Conservation (phyloP, 2,888 invertebrate species). For the Petrolisthes cinctipes region DNA sequence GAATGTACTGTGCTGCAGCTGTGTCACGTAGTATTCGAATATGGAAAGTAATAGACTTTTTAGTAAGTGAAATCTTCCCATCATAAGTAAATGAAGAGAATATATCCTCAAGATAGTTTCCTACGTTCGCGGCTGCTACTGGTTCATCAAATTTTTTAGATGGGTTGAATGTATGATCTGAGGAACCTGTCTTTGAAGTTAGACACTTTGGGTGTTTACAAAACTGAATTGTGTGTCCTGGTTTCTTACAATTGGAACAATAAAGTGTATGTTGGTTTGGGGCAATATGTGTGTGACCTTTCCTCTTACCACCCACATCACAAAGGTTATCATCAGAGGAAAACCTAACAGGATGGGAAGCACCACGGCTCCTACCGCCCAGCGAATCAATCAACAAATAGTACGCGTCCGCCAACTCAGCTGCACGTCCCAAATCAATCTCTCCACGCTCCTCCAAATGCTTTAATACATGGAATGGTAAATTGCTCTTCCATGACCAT, state of each 20-base stretch:
- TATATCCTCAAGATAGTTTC: not conserved
- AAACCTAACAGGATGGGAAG: not conserved
- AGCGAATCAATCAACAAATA: not conserved
- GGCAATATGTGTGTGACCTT: not conserved
- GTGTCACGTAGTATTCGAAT: conserved; percentile 11
- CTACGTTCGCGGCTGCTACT: conserved; percentile 3
- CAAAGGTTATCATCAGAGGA: not conserved
- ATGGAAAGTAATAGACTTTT: not conserved
- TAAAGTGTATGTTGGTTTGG: not conserved
- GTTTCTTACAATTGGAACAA: conserved; percentile 8
- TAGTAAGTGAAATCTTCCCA: not conserved
- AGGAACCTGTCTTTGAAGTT: not conserved
- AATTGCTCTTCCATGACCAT: not conserved
- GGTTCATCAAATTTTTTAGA: not conserved
- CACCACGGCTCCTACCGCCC: not conserved
- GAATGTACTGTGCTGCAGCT: not conserved
- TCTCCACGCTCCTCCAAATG: conserved; percentile 6
- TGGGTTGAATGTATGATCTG: not conserved
- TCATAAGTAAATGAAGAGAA: not conserved
- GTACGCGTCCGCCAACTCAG: not conserved
- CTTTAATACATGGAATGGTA: not conserved
- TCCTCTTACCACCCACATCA: not conserved
- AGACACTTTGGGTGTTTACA: conserved; percentile 1
- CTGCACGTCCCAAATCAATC: not conserved
- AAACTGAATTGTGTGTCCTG: not conserved